Conservation (phyloP, 2,113 vertebrate genomes). For the Cairina moschata region DNA sequence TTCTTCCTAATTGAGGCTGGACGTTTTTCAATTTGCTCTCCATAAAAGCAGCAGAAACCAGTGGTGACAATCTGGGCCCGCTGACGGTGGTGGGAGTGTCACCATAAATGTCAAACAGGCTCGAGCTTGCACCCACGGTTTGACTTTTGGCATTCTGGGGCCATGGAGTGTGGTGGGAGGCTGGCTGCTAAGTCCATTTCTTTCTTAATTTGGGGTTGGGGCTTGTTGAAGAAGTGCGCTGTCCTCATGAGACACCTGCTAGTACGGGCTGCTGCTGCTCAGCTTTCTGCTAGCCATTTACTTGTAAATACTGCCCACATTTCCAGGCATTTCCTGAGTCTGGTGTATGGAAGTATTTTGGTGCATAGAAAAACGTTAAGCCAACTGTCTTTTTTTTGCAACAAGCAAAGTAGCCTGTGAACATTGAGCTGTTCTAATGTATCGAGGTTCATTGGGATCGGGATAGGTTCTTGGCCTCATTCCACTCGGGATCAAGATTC, state of each 20-base stretch:
- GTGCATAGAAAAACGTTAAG: not conserved
- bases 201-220: fast-evolving
- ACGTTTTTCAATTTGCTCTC: not conserved
- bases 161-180: fast-evolving
- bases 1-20: not conserved
- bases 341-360: not conserved
- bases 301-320: not conserved
- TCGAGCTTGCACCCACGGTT: fast-evolving
- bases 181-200: not conserved
- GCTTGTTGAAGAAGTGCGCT: not conserved
- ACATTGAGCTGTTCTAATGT: not conserved
- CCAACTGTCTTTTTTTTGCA: not conserved
- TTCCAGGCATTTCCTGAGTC: not conserved
- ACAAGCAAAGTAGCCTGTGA: not conserved
- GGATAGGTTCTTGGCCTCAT: not conserved
- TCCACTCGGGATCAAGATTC: not conserved
- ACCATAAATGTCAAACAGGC: not conserved
- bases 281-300: not conserved
- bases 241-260: not conserved
- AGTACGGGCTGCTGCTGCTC: not conserved
- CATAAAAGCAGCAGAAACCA: not conserved
- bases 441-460: not conserved
- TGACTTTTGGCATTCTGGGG: not conserved
- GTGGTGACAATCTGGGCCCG: not conserved
- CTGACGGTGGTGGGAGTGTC: not conserved